Evolutionary conservation across 2,888 invertebrate species (phyloP).

Genomic region (Argynnis bischoffii): DNA sequence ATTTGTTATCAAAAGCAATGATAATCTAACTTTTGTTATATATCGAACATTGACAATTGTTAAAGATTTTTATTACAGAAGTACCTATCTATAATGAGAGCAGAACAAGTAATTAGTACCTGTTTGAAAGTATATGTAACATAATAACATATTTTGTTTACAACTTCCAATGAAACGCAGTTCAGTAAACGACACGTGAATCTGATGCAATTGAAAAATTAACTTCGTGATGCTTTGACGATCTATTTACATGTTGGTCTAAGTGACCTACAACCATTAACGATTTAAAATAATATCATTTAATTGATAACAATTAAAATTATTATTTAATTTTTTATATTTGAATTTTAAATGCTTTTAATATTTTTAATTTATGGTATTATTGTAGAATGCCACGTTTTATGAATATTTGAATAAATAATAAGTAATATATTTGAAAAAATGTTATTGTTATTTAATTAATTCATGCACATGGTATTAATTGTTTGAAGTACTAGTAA

Average conservation of each 20-base stretch:
- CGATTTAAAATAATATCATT: conserved; percentile 24
- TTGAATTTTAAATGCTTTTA: conserved; percentile 15
- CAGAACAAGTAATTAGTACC: neutral
- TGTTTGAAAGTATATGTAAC: neutral
- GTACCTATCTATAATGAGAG: neutral
- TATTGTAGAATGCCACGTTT: conserved; percentile 5
- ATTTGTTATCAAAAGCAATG: too few relatives aligned
- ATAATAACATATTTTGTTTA: conserved; percentile 24
- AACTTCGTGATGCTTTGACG: conserved; percentile 27
- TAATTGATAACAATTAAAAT: neutral
- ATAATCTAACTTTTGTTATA: too few relatives aligned
- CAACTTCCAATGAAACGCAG: conserved; percentile 22
- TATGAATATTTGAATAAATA: conserved; percentile 1
- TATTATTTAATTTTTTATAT: conserved; percentile 2
- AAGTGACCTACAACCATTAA: conserved; percentile 13
- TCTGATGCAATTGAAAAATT: conserved; percentile 37
- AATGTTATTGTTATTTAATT: too few relatives aligned
- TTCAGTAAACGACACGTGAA: conserved; percentile 31
- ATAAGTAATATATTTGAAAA: neutral
- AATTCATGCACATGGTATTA: too few relatives aligned
- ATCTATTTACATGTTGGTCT: conserved; percentile 16
- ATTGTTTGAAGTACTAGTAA: too few relatives aligned
- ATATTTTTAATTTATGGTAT: conserved; percentile 2
- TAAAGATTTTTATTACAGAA: too few relatives aligned
- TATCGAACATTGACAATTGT: too few relatives aligned